Conservation (phyloP, 2,113 vertebrate genomes). For the Pituophis catenifer region DNA sequence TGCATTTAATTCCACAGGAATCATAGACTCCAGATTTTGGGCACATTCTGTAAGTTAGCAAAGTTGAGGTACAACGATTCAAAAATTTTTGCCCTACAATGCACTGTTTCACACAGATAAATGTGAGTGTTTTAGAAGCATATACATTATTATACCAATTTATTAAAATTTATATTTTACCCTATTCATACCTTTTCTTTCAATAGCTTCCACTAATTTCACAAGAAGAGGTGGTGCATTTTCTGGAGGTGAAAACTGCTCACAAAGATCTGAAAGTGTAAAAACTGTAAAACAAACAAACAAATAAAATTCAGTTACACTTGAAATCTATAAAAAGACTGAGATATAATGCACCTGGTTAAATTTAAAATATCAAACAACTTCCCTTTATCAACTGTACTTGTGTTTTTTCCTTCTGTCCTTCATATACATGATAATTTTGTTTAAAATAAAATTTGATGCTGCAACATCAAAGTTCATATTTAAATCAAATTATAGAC, state of each 20-base stretch:
- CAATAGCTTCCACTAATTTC: conserved; percentile 86
- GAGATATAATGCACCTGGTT: conserved; percentile 17
- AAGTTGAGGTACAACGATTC: too few relatives aligned
- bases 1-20: not conserved
- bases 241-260: conserved; percentile 89
- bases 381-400: conserved; percentile 1
- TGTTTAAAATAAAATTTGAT: not conserved
- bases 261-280: conserved; percentile 82
- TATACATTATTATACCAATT: not conserved
- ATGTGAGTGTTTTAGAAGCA: not conserved
- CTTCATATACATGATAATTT: not conserved
- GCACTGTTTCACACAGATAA: not conserved
- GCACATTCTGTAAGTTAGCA: too few relatives aligned
- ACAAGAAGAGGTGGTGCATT: conserved; percentile 80
- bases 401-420: not conserved
- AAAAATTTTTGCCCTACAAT: too few relatives aligned
- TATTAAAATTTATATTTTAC: not conserved
- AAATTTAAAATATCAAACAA: conserved; percentile 29
- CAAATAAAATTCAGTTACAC: conserved; percentile 13
- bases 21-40: too few relatives aligned
- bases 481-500: not conserved
- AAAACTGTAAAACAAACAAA: conserved; percentile 68
- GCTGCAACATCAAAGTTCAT: not conserved
- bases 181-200: conserved; percentile 86
- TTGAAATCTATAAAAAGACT: not conserved